Evolutionary conservation across 2,888 invertebrate species (phyloP).

Genomic region (Volucella inanis): DNA sequence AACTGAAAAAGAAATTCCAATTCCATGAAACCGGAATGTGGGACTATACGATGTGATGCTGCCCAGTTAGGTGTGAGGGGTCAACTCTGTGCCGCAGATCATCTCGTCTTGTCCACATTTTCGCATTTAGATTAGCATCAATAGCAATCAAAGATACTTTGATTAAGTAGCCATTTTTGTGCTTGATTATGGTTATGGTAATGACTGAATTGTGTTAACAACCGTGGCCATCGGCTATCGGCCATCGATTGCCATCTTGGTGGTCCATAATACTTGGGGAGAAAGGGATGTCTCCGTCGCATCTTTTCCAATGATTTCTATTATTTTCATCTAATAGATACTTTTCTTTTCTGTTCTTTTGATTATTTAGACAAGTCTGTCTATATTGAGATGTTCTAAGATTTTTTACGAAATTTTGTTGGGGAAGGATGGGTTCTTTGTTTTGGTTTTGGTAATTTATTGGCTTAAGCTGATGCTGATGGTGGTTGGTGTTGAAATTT

Average conservation of each 20-base stretch:
- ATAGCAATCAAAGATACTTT: conserved; percentile 36
- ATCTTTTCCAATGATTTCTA: conserved; percentile 22
- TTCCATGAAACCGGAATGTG: too few relatives aligned
- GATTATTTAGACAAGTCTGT: conserved; percentile 40
- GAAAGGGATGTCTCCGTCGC: conserved; percentile 9
- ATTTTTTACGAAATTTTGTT: neutral
- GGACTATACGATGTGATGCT: too few relatives aligned
- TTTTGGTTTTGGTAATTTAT: conserved; percentile 55
- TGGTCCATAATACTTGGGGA: conserved; percentile 38
- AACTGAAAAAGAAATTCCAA: too few relatives aligned
- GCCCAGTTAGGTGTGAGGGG: neutral
- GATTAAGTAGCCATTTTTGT: conserved; percentile 58
- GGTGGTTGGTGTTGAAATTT: conserved; percentile 72
- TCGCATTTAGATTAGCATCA: conserved; percentile 61
- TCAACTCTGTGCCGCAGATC: conserved; percentile 7
- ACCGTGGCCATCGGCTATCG: conserved; percentile 42
- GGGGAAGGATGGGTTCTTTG: neutral
- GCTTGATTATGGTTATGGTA: conserved; percentile 56
- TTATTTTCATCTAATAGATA: conserved; percentile 66
- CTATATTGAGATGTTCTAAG: conserved; percentile 54
- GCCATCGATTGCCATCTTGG: conserved; percentile 49
- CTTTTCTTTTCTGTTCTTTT: conserved; percentile 5
- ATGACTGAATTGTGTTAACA: conserved; percentile 68
- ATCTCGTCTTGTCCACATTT: conserved; percentile 40
- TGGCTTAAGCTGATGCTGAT: conserved; percentile 53